Base-by-base conservation (phyloP, 2,888 invertebrate genomes). In the Sialis lutaria region DNA sequence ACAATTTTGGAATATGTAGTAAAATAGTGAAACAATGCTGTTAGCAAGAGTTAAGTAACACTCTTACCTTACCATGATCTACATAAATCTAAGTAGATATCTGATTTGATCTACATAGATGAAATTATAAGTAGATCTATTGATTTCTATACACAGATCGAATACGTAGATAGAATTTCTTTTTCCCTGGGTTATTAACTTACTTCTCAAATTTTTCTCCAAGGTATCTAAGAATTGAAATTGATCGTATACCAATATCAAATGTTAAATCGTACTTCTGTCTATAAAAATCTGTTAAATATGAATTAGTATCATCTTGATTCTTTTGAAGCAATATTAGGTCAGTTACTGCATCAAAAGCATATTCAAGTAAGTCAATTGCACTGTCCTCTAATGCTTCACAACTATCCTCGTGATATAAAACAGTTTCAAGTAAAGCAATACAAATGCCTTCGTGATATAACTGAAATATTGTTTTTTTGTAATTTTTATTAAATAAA, bases 291-390 rank as follows among this genome's bases (percentile, higher is more conserved):
- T 86, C 85, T 2, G 74, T 71, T 1, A 64, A 53, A 0, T 65
- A 62, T 0, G 72, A 68, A 55, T 74, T 73, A 45, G 67, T 63
- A 3, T 73, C 67, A 53, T 70, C 62, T 39, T 57, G 62, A 54
- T 53, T 67, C 63, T 67, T 66, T 42, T 73, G 67, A 3, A 77
- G 61, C 1, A 69, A 72, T 43, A 85, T 63, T 1, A 85, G 64
- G 12, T 71, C 67, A 0, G 79, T 75, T 2, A 84, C 68, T 49
- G 77, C 77, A 50, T 81, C 76, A 34, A 81, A 75, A 33, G 81
- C 75, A 58, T 91, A 93, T 63, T 91, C 87, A 13, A 90, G 68
- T 12, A 93, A 67, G 67, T 93, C 93, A 6, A 86, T 69, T 9
- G 81, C 74, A 1, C 76, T 67, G 47, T 92, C 89, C 44, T 76